A percentile compares a stretch with the other conserved stretches of the same genome.
Evolutionary conservation across 1,140 invertebrate species (phyloP).

Genomic region (Semibalanus balanoides): DNA sequence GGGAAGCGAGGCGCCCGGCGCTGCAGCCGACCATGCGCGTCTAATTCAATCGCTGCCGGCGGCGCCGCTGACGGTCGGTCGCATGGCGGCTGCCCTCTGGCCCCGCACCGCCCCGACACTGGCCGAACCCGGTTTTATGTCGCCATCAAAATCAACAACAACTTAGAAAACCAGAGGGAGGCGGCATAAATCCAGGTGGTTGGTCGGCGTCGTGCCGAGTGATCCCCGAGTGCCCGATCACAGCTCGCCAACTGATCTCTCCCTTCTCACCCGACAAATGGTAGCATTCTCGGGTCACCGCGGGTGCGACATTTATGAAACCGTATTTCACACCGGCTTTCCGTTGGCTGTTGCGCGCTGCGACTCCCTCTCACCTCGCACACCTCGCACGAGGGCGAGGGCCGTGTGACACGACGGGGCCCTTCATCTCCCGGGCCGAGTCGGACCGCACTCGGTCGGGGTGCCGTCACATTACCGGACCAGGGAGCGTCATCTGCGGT

Average conservation of each 20-base stretch:
- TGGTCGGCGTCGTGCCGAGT: not conserved
- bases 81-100: not conserved
- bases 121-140: not conserved
- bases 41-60: not conserved
- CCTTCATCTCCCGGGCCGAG: too few relatives aligned
- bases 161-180: not conserved
- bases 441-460: too few relatives aligned
- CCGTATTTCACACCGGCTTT: not conserved
- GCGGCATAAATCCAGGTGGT: not conserved
- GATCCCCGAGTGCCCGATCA: too few relatives aligned
- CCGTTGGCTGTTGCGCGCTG: not conserved
- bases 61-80: too few relatives aligned
- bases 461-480: not conserved
- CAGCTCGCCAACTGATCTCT: not conserved
- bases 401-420: not conserved
- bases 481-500: not conserved
- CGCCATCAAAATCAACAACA: not conserved
- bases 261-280: not conserved
- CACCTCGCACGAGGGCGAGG: too few relatives aligned
- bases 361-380: too few relatives aligned
- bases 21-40: not conserved
- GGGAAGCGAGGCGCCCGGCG: not conserved
- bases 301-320: not conserved
- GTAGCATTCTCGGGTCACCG: not conserved
- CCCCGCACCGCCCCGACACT: not conserved